phyloP scores from a whole-genome alignment of 2,113 vertebrate genomes.

The Perca schrenkii region DNA sequence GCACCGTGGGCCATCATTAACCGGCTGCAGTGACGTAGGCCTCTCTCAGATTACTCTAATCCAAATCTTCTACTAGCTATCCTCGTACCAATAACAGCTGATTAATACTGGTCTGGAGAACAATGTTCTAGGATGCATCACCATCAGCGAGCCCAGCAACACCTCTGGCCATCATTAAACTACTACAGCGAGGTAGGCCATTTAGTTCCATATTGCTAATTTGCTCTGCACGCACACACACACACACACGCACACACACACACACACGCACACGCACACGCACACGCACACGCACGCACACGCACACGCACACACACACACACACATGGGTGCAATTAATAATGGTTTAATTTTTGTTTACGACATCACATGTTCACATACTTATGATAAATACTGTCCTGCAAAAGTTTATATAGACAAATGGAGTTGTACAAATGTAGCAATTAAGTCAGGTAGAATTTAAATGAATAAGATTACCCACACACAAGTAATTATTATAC shows the following conservation, averaged over 20 bases:
- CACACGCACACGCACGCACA: conserved; percentile 8
- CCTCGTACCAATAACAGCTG: conserved; percentile 66
- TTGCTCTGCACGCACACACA: conserved; percentile 6
- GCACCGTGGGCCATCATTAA: conserved; percentile 75
- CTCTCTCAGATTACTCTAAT: conserved; percentile 44
- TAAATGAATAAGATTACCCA: not conserved
- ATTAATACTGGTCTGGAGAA: conserved; percentile 76
- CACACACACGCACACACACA: conserved; percentile 19
- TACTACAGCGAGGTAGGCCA: conserved; percentile 50
- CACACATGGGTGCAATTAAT: conserved; percentile 42
- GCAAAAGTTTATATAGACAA: conserved; percentile 14
- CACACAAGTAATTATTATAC: not conserved
- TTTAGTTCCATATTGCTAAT: conserved; percentile 60
- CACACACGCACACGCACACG: conserved; percentile 5
- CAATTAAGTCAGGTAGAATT: not conserved
- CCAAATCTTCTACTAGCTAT: conserved; percentile 50
- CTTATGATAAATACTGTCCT: conserved; percentile 3
- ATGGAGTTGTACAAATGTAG: conserved; percentile 6
- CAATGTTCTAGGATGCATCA: conserved; percentile 73
- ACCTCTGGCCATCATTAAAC: conserved; percentile 79
- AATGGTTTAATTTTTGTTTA: conserved; percentile 40
- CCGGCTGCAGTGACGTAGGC: conserved; percentile 37
- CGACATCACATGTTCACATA: not conserved
- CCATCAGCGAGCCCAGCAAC: conserved; percentile 53
- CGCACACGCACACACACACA: conserved; percentile 11